A percentile compares a stretch with the other conserved stretches of the same genome.
Evolutionary conservation across 2,113 vertebrate species (phyloP).

Genomic region (Myxocyprinus asiaticus): DNA sequence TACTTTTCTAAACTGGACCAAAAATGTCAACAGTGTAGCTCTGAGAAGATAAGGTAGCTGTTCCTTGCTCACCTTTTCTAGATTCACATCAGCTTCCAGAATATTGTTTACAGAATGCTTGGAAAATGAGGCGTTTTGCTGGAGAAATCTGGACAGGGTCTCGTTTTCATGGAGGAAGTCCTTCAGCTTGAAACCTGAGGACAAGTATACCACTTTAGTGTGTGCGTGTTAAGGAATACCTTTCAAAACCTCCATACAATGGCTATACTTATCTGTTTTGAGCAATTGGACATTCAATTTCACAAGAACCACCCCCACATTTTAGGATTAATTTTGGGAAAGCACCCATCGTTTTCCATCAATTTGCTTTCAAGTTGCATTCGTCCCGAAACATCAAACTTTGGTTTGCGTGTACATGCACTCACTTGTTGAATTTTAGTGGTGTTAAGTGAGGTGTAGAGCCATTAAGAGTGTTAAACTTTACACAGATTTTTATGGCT

Average conservation of each 20-base stretch:
- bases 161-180: slow-evolving; percentile 89
- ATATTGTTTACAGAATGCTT: slow-evolving; percentile 72
- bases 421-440: slow-evolving; percentile 49
- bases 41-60: neutral
- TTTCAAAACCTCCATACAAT: slow-evolving; percentile 23
- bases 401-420: slow-evolving; percentile 40
- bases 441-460: slow-evolving; percentile 42
- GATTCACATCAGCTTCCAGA: slow-evolving; percentile 75
- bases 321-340: slow-evolving; percentile 43
- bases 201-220: slow-evolving; percentile 31
- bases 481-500: neutral
- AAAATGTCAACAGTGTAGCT: too few relatives aligned
- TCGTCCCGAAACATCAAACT: slow-evolving; percentile 6
- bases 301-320: slow-evolving; percentile 21
- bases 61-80: slow-evolving; percentile 81
- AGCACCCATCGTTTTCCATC: slow-evolving; percentile 19
- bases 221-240: slow-evolving; percentile 2
- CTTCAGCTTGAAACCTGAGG: slow-evolving; percentile 84
- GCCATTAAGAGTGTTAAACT: slow-evolving; percentile 9
- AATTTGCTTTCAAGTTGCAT: slow-evolving; percentile 29
- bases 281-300: slow-evolving; percentile 21
- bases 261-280: slow-evolving; percentile 21
- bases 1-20: too few relatives aligned
- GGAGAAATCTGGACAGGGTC: slow-evolving; percentile 84
- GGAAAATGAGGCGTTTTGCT: slow-evolving; percentile 78